Percentiles rank a stretch among this genome's conserved stretches.
Conservation (phyloP, 1,140 invertebrate species). For the Teleopsis dalmanni region DNA sequence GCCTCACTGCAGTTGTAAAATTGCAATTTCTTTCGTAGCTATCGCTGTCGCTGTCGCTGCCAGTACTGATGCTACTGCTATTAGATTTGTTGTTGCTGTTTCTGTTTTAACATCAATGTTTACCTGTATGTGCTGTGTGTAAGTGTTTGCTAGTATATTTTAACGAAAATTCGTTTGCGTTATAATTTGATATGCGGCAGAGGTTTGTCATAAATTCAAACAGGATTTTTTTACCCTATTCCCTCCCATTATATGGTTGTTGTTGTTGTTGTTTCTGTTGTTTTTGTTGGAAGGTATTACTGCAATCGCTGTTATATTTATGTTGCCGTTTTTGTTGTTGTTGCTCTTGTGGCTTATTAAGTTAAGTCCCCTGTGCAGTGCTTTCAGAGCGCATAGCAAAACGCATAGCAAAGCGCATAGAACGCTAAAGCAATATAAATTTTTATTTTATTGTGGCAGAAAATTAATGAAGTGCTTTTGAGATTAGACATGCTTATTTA, state of each 20-base stretch:
- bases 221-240: background rate
- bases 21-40: too few relatives aligned
- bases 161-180: slow-evolving; percentile 5
- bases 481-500: slow-evolving; percentile 11
- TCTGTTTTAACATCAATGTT: too few relatives aligned
- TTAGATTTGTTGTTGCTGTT: too few relatives aligned
- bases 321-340: background rate
- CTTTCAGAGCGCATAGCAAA: too few relatives aligned
- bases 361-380: slow-evolving; percentile 2
- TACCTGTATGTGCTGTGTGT: too few relatives aligned
- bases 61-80: too few relatives aligned
- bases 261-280: background rate
- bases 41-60: too few relatives aligned
- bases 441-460: slow-evolving; percentile 8
- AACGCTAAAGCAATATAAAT: too few relatives aligned
- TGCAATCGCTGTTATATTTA: slow-evolving; percentile 1
- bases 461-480: slow-evolving; percentile 12
- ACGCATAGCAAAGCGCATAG: too few relatives aligned
- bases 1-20: too few relatives aligned
- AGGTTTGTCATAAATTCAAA: slow-evolving; percentile 10
- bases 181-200: slow-evolving; percentile 12
- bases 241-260: background rate
- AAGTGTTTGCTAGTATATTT: too few relatives aligned
- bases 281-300: background rate
- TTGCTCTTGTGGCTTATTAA: slow-evolving; percentile 9